These are phyloP conservation scores for Ophthalmolycus amberensis DNA, from an alignment of 2,113 vertebrate species.

Conservation along the genomic window DNA sequence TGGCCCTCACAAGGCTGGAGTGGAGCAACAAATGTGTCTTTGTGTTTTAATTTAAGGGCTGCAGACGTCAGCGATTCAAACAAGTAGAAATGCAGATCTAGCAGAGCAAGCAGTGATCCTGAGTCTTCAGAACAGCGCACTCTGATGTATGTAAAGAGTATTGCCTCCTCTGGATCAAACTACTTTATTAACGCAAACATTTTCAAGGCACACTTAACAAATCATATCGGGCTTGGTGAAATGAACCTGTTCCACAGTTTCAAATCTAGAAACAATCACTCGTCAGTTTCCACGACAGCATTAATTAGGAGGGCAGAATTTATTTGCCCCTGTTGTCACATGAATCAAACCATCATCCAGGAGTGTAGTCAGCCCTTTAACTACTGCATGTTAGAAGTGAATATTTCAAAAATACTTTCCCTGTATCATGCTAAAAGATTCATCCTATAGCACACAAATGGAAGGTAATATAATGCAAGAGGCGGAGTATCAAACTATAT, in stretches of 20 bases:
- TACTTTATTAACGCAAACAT: neutral
- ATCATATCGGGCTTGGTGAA: neutral
- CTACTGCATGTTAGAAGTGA: neutral
- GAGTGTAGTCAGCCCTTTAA: neutral
- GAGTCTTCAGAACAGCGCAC: slow-evolving; percentile 16
- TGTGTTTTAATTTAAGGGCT: slow-evolving; percentile 37
- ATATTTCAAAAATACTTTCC: neutral
- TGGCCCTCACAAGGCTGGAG: slow-evolving; percentile 27
- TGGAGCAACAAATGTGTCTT: slow-evolving; percentile 55
- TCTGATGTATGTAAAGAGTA: slow-evolving; percentile 44
- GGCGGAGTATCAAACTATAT: slow-evolving; percentile 83
- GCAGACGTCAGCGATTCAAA: neutral
- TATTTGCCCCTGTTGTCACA: neutral
- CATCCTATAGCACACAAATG: neutral
- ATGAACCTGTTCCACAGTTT: neutral
- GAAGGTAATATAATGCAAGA: slow-evolving; percentile 38
- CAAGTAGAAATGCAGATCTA: neutral
- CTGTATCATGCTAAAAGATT: neutral
- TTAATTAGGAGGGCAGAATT: neutral
- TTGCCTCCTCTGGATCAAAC: neutral
- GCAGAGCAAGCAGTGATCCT: too few species aligned
- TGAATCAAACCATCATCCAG: neutral
- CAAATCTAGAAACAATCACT: neutral
- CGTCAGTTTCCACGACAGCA: neutral
- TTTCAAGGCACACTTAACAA: neutral